These are phyloP conservation scores for Xylocampa areola DNA, from an alignment of 2,888 invertebrate genomes.

Conservation along the genomic window DNA sequence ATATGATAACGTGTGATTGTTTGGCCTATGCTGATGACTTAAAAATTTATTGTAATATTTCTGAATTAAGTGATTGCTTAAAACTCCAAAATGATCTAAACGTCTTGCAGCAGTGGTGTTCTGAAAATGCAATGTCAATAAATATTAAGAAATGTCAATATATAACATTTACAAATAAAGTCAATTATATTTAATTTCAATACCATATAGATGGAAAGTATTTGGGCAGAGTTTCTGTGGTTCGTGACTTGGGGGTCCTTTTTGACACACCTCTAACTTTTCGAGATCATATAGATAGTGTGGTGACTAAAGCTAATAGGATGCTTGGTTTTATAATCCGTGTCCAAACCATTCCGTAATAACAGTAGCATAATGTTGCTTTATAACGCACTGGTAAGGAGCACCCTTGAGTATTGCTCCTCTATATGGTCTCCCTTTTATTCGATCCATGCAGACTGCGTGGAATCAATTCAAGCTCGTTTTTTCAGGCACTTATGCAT, in stretches of 20 bases:
- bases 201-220: neutral
- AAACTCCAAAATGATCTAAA: too few relatives aligned
- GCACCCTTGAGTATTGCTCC: conserved; percentile 1
- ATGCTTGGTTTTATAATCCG: conserved; percentile 3
- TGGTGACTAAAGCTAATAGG: too few relatives aligned
- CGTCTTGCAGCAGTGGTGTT: conserved; percentile 4
- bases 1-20: too few relatives aligned
- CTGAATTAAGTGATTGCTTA: too few relatives aligned
- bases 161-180: too few relatives aligned
- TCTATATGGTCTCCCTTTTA: conserved; percentile 2
- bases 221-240: neutral
- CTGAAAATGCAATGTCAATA: neutral
- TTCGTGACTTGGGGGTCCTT: neutral
- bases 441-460: neutral
- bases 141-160: conserved; percentile 1
- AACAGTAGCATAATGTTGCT: neutral
- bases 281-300: too few relatives aligned
- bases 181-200: neutral
- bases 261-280: conserved; percentile 3
- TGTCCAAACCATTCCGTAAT: conserved; percentile 1
- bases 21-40: too few relatives aligned
- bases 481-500: conserved; percentile 1
- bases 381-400: conserved; percentile 1
- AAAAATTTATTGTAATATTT: too few relatives aligned
- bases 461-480: conserved; percentile 1